phyloP scores from a whole-genome alignment of 2,888 invertebrate genomes.

The Peribatodes rhomboidaria region DNA sequence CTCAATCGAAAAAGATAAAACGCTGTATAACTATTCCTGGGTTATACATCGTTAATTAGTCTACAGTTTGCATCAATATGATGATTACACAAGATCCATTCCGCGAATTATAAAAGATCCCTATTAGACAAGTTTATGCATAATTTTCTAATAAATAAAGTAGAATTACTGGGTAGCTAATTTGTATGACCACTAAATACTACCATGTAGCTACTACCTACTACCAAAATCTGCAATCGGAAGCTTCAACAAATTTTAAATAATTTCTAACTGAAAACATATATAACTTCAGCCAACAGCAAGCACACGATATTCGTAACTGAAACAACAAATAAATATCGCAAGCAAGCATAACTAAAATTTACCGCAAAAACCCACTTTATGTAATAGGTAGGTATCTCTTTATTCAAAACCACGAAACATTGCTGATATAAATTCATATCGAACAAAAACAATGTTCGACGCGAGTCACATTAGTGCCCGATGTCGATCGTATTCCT shows the following conservation, averaged over 20 bases:
- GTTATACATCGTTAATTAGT: no score
- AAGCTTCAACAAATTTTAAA: background rate
- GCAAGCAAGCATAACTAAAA: conserved; percentile 18
- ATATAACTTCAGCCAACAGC: background rate
- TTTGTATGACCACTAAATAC: no score
- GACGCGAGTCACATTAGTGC: conserved; percentile 37
- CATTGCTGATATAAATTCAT: conserved; percentile 38
- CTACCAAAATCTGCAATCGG: background rate
- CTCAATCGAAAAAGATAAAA: no score
- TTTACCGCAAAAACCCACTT: conserved; percentile 21
- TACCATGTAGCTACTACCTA: background rate
- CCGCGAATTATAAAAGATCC: no score
- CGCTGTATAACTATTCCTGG: no score
- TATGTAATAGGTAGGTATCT: conserved; percentile 21
- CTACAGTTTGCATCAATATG: no score
- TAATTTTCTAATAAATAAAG: no score
- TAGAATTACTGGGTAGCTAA: no score
- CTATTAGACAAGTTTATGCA: no score
- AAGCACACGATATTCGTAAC: conserved; percentile 10
- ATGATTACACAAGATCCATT: no score
- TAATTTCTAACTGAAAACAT: background rate
- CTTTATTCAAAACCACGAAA: conserved; percentile 36
- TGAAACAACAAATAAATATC: conserved; percentile 25
- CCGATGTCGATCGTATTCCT: conserved; percentile 42
- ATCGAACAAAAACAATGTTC: conserved; percentile 45